Base-by-base conservation (phyloP, 2,113 vertebrate genomes). In the Electrona antarctica region DNA sequence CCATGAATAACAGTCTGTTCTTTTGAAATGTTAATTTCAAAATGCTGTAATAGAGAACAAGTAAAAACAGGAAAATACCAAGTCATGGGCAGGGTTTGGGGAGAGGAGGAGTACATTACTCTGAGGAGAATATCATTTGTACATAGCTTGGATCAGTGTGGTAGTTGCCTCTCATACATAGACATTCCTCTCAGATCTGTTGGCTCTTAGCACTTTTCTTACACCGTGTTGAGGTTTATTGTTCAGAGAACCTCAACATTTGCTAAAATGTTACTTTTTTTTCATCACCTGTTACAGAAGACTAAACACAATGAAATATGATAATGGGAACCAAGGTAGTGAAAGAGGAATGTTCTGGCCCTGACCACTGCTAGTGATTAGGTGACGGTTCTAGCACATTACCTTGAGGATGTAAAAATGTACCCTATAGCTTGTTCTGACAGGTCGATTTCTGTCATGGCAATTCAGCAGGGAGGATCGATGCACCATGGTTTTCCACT, bases 131-230 rank as follows among this genome's bases (percentile, higher is more conserved):
- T 52, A 70, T 69, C 60, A 73, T 82, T 76, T 91, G 82, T 90
- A 86, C 78, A 88, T 88, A 78, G 81, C 78, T 79, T 84, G 86
- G 76, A 81, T 87, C 74, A 71, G 57, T 67, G 45, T 71, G 60
- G 49, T 83, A 77, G 73, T 78, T 59, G 45, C 58, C 73, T 71
- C 64, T 75, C 60, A 67, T 85, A 75, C 47, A 79, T 41, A 80
- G 61, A 87, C 78, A 86, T 84, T 90, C 84, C 80, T 90, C 72
- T 66, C 73, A 58, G 73, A 85, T 85, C 69, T 58, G 71, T 21
- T 28, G 76, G 70, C 70, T 67, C 11, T 71, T 67, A 58, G 71
- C 57, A 64, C 64, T 74, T 72, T 60, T 63, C 60, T 61, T n/a
- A 58, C 45, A 12, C 64, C 49, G 14, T 12, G 51, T 74, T 55